Percentiles rank a stretch among this genome's conserved stretches.
phyloP scores from a whole-genome alignment of 2,113 vertebrate genomes.

The Rallus limicola region DNA sequence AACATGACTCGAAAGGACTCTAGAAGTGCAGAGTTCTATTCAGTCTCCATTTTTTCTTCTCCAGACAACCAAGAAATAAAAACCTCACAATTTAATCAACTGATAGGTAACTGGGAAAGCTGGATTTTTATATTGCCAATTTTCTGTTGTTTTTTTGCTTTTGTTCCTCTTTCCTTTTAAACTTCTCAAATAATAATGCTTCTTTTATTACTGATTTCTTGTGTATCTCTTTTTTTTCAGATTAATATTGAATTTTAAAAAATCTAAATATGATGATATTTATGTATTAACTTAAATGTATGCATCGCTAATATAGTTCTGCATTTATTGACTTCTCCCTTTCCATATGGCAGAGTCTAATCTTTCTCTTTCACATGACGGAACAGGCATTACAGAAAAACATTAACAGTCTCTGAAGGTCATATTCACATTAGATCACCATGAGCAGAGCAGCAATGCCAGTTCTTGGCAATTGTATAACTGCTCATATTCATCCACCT shows the following conservation, averaged over 20 bases:
- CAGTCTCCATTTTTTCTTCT: slow-evolving; percentile 13
- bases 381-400: not conserved
- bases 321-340: not conserved
- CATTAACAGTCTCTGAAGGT: not conserved
- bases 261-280: not conserved
- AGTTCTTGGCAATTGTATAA: not conserved
- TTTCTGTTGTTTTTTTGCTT: not conserved
- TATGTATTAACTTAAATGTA: not conserved
- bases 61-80: not conserved
- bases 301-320: not conserved
- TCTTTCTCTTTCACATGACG: not conserved
- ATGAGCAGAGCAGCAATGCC: not conserved
- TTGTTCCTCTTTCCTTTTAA: not conserved
- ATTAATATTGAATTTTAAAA: not conserved
- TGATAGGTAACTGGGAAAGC: not conserved
- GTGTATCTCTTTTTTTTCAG: not conserved
- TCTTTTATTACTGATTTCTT: not conserved
- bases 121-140: not conserved
- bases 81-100: not conserved
- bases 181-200: not conserved
- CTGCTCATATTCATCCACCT: not conserved
- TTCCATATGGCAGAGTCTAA: not conserved
- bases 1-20: slow-evolving; percentile 54
- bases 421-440: not conserved
- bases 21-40: slow-evolving; percentile 6